Percentiles rank a stretch among this genome's conserved stretches.
Evolutionary conservation across 2,113 vertebrate species (phyloP).

Genomic region (Archocentrus centrarchus): DNA sequence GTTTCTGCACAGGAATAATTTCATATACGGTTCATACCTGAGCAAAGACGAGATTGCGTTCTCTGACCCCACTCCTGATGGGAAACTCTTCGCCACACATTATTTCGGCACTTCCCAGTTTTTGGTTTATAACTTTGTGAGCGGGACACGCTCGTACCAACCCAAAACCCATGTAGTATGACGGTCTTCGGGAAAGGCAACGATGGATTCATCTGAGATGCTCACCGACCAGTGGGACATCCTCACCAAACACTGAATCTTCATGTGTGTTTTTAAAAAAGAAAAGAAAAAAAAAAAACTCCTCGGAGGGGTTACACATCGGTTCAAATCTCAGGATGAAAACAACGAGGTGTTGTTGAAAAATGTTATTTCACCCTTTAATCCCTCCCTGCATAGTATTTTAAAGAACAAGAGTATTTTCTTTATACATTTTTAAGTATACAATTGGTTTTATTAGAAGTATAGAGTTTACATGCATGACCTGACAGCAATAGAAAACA

Average conservation of each 20-base stretch:
- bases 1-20: constrained; percentile 88
- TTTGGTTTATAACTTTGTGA: constrained; percentile 99
- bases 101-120: constrained; percentile 97
- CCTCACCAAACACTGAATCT: constrained; percentile 37
- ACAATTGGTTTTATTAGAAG: constrained; percentile 63
- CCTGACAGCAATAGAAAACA: constrained; percentile 73
- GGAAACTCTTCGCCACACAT: constrained; percentile 95
- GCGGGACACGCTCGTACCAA: constrained; percentile 74
- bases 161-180: constrained; percentile 62
- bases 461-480: constrained; percentile 76
- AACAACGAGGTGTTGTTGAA: constrained; percentile 75
- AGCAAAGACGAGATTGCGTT: constrained; percentile 99
- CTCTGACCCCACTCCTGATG: constrained; percentile 98
- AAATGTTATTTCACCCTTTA: constrained; percentile 75
- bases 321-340: constrained; percentile 83
- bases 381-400: constrained; percentile 70
- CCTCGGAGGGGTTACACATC: constrained; percentile 53
- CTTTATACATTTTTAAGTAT: constrained; percentile 71
- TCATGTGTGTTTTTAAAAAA: constrained; percentile 6
- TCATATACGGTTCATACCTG: constrained; percentile 95
- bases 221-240: constrained; percentile 32
- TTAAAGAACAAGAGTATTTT: constrained; percentile 75
- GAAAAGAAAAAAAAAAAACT: constrained; percentile 43
- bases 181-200: constrained; percentile 29
- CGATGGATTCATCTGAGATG: constrained; percentile 1